Conservation (phyloP, 2,888 invertebrate species). For the Dolichopus griseipennis region DNA sequence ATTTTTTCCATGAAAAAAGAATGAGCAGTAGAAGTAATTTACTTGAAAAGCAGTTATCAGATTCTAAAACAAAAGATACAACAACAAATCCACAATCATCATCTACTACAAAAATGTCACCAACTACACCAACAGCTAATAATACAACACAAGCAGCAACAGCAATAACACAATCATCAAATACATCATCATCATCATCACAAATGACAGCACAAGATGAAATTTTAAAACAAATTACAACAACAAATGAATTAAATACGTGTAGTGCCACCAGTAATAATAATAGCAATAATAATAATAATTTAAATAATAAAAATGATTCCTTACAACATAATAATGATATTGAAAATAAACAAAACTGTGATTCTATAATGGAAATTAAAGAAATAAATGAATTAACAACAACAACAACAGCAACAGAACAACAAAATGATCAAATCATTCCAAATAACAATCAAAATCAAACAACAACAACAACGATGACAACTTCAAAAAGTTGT, state of each 20-base stretch:
- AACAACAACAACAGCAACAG: not conserved
- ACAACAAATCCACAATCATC: not conserved
- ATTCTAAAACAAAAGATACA: not conserved
- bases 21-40: conserved; percentile 29
- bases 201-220: not conserved
- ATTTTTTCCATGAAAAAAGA: conserved; percentile 40
- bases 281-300: not conserved
- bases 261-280: no score
- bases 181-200: not conserved
- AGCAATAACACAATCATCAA: not conserved
- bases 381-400: not conserved
- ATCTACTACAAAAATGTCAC: not conserved
- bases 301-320: not conserved
- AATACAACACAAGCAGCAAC: not conserved
- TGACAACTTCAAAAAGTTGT: not conserved
- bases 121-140: not conserved
- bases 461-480: no score
- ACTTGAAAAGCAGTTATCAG: not conserved
- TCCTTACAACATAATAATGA: not conserved
- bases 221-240: not conserved
- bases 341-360: not conserved
- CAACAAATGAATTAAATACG: not conserved
- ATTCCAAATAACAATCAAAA: not conserved
- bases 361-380: not conserved
- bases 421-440: conserved; percentile 7